These are phyloP conservation scores for Cephus pygmeus DNA, from an alignment of 2,888 invertebrate species.

Conservation along the genomic window DNA sequence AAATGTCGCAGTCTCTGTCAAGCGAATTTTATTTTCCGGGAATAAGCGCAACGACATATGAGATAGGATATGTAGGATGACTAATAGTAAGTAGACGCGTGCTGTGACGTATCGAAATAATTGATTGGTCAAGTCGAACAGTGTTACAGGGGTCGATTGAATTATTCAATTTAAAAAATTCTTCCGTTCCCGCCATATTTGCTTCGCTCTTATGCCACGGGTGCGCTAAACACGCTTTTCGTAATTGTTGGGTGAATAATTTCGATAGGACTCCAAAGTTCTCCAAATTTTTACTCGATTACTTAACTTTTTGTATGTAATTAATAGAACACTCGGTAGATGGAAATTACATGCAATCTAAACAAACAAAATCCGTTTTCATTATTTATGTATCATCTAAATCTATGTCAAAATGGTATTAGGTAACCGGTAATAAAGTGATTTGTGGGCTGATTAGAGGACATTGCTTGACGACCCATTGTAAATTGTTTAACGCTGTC, in stretches of 20 bases:
- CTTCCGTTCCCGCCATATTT: neutral
- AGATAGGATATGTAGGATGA: neutral
- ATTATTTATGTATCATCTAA: neutral
- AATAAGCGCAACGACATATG: neutral
- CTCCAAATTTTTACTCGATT: neutral
- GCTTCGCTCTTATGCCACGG: neutral
- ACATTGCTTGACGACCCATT: no score
- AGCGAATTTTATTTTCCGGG: neutral
- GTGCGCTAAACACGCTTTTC: neutral
- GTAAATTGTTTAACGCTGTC: no score
- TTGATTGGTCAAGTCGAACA: neutral
- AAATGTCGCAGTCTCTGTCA: neutral
- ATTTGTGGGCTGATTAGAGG: no score
- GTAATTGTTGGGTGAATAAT: neutral
- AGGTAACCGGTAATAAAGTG: neutral
- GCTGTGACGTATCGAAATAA: neutral
- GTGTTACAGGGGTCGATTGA: neutral
- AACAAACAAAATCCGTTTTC: neutral
- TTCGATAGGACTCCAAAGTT: neutral
- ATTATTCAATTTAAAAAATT: neutral
- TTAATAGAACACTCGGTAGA: neutral
- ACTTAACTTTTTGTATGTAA: neutral
- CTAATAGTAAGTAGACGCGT: neutral
- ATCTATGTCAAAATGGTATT: neutral
- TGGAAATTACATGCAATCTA: neutral